Percentiles rank a stretch among this genome's conserved stretches.
Evolutionary conservation across 2,113 vertebrate species (phyloP).

Genomic region (Spermophilus dauricus): DNA sequence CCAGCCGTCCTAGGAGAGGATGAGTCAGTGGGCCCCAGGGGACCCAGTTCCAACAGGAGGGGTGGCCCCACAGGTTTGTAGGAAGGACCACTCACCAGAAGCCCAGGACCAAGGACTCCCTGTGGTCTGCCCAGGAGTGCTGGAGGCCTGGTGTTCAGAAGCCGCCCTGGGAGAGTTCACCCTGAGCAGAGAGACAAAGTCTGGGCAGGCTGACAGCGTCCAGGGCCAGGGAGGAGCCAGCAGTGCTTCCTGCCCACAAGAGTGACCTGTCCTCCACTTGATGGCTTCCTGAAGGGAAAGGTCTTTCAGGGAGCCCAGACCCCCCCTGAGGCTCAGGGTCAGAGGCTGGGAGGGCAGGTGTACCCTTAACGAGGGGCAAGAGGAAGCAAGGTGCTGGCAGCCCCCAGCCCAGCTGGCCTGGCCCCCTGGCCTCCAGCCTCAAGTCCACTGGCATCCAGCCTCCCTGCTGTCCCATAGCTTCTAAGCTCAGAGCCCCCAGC

Average conservation of each 20-base stretch:
- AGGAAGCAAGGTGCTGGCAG: not conserved
- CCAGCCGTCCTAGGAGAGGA: not conserved
- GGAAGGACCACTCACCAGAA: not conserved
- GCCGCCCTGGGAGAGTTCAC: not conserved
- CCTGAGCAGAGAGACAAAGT: constrained; percentile 12
- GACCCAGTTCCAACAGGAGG: no score
- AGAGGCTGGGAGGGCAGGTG: not conserved
- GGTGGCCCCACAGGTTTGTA: not conserved
- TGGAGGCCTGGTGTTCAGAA: not conserved
- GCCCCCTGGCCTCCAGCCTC: no score
- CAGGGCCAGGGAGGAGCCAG: no score
- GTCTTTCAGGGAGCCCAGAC: not conserved
- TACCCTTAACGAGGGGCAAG: not conserved
- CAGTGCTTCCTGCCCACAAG: not conserved
- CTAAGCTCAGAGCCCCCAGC: not conserved
- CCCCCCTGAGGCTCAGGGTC: not conserved
- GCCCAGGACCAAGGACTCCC: not conserved
- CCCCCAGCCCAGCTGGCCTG: not conserved
- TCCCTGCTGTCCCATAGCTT: not conserved
- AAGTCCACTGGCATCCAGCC: no score
- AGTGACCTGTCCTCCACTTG: not conserved
- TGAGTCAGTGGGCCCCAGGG: not conserved
- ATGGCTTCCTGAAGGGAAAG: not conserved
- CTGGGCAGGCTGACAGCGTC: not conserved
- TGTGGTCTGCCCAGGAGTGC: not conserved